Percentiles rank a stretch among this genome's conserved stretches.
phyloP scores from a whole-genome alignment of 64 coral and sea anemone genomes.

The Anthopleura sola region DNA sequence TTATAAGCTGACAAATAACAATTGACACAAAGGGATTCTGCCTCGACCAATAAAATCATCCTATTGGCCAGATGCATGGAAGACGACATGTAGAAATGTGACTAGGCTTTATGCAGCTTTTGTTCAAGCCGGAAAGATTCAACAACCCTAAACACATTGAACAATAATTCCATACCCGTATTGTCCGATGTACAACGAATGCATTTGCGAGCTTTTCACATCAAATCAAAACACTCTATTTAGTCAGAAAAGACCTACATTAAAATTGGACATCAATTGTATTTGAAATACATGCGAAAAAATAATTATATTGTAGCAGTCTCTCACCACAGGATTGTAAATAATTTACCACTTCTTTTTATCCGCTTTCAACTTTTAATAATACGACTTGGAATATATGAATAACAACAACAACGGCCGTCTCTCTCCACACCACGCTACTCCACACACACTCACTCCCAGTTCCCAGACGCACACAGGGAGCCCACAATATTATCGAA shows the following conservation, averaged over 20 bases:
- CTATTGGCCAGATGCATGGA: background rate
- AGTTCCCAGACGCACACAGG: too few species aligned
- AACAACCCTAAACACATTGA: background rate
- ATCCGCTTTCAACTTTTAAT: too few species aligned
- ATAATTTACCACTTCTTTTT: too few species aligned
- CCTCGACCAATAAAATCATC: background rate
- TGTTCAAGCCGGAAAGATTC: background rate
- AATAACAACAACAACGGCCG: too few species aligned
- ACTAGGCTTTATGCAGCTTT: background rate
- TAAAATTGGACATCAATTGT: background rate
- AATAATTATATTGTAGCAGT: too few species aligned
- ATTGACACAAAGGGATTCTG: background rate
- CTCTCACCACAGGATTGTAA: too few species aligned
- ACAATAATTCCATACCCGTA: background rate
- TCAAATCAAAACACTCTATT: background rate
- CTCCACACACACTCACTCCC: too few species aligned
- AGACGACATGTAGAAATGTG: background rate
- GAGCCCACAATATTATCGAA: too few species aligned
- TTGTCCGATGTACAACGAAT: background rate
- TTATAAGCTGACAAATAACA: background rate
- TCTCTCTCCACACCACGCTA: too few species aligned
- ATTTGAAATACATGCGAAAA: too few species aligned
- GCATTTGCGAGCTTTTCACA: background rate
- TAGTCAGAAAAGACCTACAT: background rate
- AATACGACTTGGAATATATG: too few species aligned